These are phyloP conservation scores for Cladopsammia gracilis DNA, from an alignment of 64 coral and sea anemone species.

Conservation along the genomic window DNA sequence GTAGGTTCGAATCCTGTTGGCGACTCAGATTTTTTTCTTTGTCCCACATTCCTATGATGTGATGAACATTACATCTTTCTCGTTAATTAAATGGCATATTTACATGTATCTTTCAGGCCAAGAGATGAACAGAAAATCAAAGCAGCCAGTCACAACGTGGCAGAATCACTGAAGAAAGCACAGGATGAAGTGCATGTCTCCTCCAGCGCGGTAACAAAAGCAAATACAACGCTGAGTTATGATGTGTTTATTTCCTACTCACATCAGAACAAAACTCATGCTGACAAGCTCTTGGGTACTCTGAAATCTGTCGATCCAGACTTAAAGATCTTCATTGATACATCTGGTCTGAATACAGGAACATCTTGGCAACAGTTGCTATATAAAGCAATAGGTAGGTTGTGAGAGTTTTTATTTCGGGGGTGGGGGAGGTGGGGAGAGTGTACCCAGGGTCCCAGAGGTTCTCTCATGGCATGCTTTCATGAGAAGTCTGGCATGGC, in stretches of 20 bases:
- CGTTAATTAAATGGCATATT: no score
- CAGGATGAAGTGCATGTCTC: not conserved
- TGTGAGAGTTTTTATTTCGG: not conserved
- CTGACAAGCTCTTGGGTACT: conserved; percentile 54
- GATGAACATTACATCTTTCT: no score
- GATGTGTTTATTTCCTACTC: conserved; percentile 99
- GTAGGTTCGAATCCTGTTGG: no score
- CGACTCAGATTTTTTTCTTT: no score
- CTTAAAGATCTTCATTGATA: conserved; percentile 95
- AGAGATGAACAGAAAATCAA: conserved; percentile 48
- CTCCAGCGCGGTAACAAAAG: not conserved
- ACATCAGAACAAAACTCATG: conserved; percentile 77
- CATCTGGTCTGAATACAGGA: conserved; percentile 86
- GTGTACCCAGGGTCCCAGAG: no score
- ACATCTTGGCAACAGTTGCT: conserved; percentile 91
- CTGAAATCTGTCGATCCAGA: conserved; percentile 67
- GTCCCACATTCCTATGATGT: no score
- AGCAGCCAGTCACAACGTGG: conserved; percentile 38
- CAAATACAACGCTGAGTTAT: conserved; percentile 9
- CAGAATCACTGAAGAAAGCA: conserved; percentile 28
- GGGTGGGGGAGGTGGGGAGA: no score
- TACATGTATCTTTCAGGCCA: conserved; percentile 7
- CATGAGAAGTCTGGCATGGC: no score
- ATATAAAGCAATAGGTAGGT: conserved; percentile 86
- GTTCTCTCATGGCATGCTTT: no score